Percentiles rank a stretch among this genome's conserved stretches.
Conservation (phyloP, 53 echinoderm and acorn worm species). For the Echinarachnius parma region DNA sequence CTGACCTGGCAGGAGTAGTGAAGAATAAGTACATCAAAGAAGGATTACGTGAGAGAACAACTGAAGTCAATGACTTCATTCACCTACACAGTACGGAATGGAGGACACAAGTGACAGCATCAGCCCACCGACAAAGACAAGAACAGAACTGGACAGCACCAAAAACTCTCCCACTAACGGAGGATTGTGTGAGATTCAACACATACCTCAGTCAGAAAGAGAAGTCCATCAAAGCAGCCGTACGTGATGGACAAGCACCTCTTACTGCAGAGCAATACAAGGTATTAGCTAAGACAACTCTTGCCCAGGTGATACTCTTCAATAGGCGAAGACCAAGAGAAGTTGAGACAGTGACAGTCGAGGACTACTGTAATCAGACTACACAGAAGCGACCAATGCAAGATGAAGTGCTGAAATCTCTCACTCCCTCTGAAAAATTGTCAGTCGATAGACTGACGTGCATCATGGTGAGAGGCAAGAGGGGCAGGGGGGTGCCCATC, state of each 20-base stretch:
- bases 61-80: conserved; percentile 48
- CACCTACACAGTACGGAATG: conserved; percentile 45
- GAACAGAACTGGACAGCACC: conserved; percentile 42
- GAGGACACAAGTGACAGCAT: conserved; percentile 40
- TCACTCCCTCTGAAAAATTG: no score
- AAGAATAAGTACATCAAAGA: conserved; percentile 25
- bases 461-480: conserved; percentile 37
- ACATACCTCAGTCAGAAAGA: conserved; percentile 15
- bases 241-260: neutral
- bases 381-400: no score
- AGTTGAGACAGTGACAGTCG: no score
- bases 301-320: no score
- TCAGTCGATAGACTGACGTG: conserved; percentile 17
- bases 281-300: no score
- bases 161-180: conserved; percentile 52
- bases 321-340: no score
- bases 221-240: conserved; percentile 25
- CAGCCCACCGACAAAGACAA: conserved; percentile 45
- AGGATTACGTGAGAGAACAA: neutral
- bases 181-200: conserved; percentile 53
- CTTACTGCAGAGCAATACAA: neutral
- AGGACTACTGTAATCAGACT: no score
- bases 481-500: conserved; percentile 30
- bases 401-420: no score
- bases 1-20: conserved; percentile 38